These are phyloP conservation scores for Drosophila suboccidentalis DNA, from an alignment of 2,888 invertebrate species.

Conservation along the genomic window DNA sequence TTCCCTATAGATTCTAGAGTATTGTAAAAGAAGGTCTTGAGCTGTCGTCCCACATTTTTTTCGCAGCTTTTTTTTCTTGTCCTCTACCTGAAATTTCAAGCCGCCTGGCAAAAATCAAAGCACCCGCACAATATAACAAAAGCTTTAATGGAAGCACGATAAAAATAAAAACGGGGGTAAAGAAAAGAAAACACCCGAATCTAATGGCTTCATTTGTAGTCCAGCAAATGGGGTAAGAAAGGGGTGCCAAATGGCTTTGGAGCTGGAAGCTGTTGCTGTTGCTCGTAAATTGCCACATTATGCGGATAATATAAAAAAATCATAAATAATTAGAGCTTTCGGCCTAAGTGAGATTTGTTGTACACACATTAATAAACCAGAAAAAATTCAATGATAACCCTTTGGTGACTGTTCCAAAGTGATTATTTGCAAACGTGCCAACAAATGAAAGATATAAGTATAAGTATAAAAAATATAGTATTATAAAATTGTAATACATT, in stretches of 20 bases:
- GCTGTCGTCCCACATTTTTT: constrained; percentile 26
- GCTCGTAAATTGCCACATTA: constrained; percentile 59
- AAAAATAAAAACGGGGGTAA: constrained; percentile 3
- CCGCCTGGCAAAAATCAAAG: constrained; percentile 54
- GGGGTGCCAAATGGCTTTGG: constrained; percentile 18
- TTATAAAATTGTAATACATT: too few relatives aligned
- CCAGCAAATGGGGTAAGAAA: constrained; percentile 29
- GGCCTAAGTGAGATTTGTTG: constrained; percentile 56
- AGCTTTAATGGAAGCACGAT: constrained; percentile 39
- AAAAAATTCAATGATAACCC: constrained; percentile 8
- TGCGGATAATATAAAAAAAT: constrained; percentile 54
- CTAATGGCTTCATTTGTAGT: constrained; percentile 72
- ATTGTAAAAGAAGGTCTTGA: constrained; percentile 1
- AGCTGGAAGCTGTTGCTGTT: constrained; percentile 21
- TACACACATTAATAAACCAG: constrained; percentile 28
- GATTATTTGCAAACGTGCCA: too few relatives aligned
- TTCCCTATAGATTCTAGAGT: not conserved
- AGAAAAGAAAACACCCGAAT: constrained; percentile 19
- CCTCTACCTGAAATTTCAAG: constrained; percentile 49
- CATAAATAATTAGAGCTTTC: constrained; percentile 59
- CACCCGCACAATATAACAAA: constrained; percentile 45
- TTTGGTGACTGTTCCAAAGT: not conserved
- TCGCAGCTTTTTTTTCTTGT: constrained; percentile 39
- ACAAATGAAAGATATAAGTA: not conserved
- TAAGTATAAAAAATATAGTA: not conserved